Evolutionary conservation across 2,113 vertebrate species (phyloP).

Genomic region (Archilochus colubris): DNA sequence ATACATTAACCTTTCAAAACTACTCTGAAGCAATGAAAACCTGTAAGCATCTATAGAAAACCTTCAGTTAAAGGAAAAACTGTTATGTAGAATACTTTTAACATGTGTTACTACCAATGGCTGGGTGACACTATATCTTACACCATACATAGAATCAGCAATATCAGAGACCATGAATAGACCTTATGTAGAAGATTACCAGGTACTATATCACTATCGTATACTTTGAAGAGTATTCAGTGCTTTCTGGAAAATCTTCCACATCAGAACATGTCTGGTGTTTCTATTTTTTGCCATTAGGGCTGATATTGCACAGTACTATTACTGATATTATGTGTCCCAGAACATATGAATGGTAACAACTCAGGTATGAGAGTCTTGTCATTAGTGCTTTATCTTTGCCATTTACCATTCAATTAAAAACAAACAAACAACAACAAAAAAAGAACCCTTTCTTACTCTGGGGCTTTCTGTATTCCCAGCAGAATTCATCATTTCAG

Average conservation of each 20-base stretch:
- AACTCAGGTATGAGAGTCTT: neutral
- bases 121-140: neutral
- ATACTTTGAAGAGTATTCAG: neutral
- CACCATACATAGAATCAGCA: neutral
- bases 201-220: neutral
- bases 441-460: neutral
- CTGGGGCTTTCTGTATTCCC: neutral
- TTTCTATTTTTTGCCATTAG: neutral
- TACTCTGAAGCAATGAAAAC: neutral
- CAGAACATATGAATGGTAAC: neutral
- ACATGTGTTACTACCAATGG: neutral
- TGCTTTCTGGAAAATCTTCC: neutral
- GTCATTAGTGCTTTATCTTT: neutral
- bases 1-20: conserved; percentile 1
- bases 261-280: neutral
- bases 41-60: neutral
- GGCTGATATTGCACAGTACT: neutral
- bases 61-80: neutral
- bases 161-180: neutral
- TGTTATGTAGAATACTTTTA: neutral
- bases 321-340: neutral
- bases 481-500: neutral
- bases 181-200: neutral
- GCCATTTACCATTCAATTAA: neutral
- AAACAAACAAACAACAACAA: neutral